Evolutionary conservation across 1,140 invertebrate genomes (phyloP).

Genomic region (Marisa cornuarietis): DNA sequence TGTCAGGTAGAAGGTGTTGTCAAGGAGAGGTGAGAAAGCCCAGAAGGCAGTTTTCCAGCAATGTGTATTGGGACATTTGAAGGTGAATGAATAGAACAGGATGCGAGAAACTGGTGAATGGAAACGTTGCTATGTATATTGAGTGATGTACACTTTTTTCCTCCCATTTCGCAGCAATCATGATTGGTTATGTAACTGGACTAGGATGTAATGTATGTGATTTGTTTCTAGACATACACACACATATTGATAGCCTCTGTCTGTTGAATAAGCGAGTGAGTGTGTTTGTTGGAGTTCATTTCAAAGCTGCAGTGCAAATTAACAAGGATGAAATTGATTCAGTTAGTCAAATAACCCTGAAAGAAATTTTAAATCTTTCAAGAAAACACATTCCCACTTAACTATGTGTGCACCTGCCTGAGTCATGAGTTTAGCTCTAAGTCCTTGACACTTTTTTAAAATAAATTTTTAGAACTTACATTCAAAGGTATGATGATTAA

Average conservation of each 20-base stretch:
- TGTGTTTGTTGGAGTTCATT: not conserved
- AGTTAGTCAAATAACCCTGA: no score
- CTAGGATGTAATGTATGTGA: conserved; percentile 2
- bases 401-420: not conserved
- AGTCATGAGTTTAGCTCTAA: not conserved
- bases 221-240: not conserved
- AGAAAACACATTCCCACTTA: not conserved
- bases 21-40: not conserved
- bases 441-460: not conserved
- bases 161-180: conserved; percentile 2
- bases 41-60: not conserved
- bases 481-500: not conserved
- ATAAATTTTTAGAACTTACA: not conserved
- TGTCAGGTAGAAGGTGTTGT: not conserved
- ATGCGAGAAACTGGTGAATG: not conserved
- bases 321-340: not conserved
- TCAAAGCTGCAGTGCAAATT: not conserved
- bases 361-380: no score
- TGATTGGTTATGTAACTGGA: not conserved
- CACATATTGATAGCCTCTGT: not conserved
- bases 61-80: not conserved
- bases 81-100: not conserved
- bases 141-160: conserved; percentile 10
- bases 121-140: not conserved
- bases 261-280: conserved; percentile 1